phyloP scores from a whole-genome alignment of 2,113 vertebrate species.

The Bubalus kerabau region DNA sequence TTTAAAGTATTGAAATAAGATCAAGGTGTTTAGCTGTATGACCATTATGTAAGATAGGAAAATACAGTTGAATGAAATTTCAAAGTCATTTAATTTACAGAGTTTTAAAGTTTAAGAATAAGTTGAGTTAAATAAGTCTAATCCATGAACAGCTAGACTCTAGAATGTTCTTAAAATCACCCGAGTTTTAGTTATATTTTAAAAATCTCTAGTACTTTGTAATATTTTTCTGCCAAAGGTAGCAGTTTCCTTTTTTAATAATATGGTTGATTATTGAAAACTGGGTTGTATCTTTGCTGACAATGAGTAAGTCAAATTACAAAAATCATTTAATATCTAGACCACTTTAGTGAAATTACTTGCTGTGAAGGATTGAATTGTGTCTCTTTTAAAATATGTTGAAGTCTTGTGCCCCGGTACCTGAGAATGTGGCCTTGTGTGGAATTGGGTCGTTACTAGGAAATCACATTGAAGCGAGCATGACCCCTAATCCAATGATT shows the following conservation, averaged over 20 bases:
- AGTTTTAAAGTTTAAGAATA: not conserved
- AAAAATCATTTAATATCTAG: not conserved
- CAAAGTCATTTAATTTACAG: not conserved
- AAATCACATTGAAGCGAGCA: not conserved
- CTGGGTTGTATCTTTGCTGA: not conserved
- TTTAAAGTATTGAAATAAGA: slow-evolving; percentile 9
- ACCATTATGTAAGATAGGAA: not conserved
- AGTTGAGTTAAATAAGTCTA: not conserved
- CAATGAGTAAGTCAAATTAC: not conserved
- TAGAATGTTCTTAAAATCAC: not conserved
- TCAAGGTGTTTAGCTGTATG: not conserved
- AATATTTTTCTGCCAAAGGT: not conserved
- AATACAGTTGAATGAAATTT: not conserved
- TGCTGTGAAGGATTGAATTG: not conserved
- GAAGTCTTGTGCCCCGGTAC: not conserved
- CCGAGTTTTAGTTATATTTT: not conserved
- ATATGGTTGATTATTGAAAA: not conserved
- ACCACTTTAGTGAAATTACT: not conserved
- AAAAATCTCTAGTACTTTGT: not conserved
- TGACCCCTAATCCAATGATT: not conserved
- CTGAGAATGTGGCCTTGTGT: not conserved
- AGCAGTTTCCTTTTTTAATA: slow-evolving; percentile 7
- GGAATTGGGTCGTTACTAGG: not conserved
- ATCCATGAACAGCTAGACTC: not conserved
- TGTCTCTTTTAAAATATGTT: not conserved